Conservation (phyloP, 2,797 vertebrate species). For the Hirundo rustica region DNA sequence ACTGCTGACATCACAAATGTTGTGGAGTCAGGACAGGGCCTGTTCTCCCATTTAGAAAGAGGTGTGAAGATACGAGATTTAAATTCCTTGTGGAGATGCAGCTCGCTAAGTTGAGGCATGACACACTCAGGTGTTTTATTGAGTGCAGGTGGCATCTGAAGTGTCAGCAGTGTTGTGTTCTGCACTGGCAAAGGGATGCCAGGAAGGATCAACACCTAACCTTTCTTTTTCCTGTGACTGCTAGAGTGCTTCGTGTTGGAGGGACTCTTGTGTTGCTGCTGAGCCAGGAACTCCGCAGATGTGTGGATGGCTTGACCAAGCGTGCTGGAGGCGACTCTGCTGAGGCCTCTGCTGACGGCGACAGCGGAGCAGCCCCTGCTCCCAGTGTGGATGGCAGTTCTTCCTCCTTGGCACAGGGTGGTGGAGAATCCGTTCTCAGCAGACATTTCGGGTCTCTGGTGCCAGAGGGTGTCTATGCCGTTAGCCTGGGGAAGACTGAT, state of each 20-base stretch:
- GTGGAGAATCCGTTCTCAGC: not conserved
- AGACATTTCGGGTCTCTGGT: constrained; percentile 69
- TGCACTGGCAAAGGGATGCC: not conserved
- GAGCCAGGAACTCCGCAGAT: constrained; percentile 79
- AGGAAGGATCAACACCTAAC: not conserved
- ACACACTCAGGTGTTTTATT: not conserved
- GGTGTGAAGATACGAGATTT: not conserved
- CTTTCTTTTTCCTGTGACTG: not conserved
- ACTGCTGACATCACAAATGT: not conserved
- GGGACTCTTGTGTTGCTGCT: constrained; percentile 86
- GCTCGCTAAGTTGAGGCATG: not conserved
- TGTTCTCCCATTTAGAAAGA: not conserved
- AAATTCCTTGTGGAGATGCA: not conserved
- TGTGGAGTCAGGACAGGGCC: not conserved
- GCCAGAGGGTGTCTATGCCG: constrained; percentile 71
- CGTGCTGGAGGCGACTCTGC: not conserved
- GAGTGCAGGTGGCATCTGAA: not conserved
- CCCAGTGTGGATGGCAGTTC: not conserved
- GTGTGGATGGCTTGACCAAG: constrained; percentile 57
- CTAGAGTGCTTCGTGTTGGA: constrained; percentile 83
- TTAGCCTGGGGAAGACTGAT: constrained; percentile 88
- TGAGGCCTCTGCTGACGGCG: not conserved
- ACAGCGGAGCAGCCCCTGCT: not conserved
- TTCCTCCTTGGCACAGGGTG: not conserved
- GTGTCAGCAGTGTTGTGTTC: not conserved